Evolutionary conservation across 2,888 invertebrate species (phyloP).

Genomic region (Maniola hyperantus): DNA sequence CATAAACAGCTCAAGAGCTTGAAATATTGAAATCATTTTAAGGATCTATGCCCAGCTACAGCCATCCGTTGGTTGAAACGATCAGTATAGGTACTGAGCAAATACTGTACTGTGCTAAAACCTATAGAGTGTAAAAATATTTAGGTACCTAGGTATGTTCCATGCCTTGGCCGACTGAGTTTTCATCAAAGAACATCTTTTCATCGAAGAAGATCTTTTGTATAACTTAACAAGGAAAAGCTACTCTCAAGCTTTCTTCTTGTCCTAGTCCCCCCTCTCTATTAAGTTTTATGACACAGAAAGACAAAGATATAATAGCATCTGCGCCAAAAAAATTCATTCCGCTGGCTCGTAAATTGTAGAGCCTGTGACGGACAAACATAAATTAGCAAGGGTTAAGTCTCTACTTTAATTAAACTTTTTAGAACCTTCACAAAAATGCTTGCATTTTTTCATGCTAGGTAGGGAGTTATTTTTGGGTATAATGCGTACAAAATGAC

Average conservation of each 20-base stretch:
- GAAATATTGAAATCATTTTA: too few species aligned
- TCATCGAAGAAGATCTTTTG: too few species aligned
- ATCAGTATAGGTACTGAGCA: too few species aligned
- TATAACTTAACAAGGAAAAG: conserved; percentile 14
- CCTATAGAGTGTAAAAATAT: too few species aligned
- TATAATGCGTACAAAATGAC: too few species aligned
- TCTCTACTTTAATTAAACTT: conserved; percentile 36
- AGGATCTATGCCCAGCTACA: neutral
- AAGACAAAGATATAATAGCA: conserved; percentile 30
- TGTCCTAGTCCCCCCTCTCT: conserved; percentile 13
- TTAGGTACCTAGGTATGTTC: neutral
- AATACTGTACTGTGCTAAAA: neutral
- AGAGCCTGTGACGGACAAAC: conserved; percentile 30
- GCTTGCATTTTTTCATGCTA: conserved; percentile 25
- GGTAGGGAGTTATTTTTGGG: neutral
- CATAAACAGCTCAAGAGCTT: too few species aligned
- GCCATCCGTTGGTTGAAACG: neutral
- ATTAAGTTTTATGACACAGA: conserved; percentile 31
- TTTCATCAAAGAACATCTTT: conserved; percentile 3
- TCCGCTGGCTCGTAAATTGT: conserved; percentile 28
- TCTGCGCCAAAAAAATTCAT: conserved; percentile 27
- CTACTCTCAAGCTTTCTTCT: conserved; percentile 10
- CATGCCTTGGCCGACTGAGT: neutral
- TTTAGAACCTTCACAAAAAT: conserved; percentile 26
- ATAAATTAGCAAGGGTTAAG: conserved; percentile 34